phyloP scores from a whole-genome alignment of 2,797 vertebrate species.

The Petrocephalus sullivani region DNA sequence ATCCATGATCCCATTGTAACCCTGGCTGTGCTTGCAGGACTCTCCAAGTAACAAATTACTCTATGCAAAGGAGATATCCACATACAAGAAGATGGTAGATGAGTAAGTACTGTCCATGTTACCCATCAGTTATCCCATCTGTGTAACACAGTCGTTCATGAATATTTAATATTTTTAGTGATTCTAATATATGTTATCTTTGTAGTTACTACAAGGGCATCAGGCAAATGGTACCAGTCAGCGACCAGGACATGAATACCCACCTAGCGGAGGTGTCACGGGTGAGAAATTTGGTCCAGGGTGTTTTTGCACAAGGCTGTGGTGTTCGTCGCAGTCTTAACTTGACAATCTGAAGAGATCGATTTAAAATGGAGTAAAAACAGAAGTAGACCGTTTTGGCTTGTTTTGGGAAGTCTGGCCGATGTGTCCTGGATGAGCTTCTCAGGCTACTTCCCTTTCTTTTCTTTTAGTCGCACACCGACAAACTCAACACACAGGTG shows the following conservation, averaged over 20 bases:
- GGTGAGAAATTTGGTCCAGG: constrained; percentile 62
- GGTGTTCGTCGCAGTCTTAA: background rate
- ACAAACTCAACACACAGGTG: constrained; percentile 88
- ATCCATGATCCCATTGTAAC: background rate
- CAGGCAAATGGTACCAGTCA: constrained; percentile 91
- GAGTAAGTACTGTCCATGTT: constrained; percentile 73
- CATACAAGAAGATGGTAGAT: constrained; percentile 98
- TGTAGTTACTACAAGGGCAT: constrained; percentile 92
- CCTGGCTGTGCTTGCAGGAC: constrained; percentile 66
- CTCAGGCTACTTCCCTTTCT: background rate
- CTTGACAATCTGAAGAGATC: background rate
- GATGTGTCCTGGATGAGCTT: background rate
- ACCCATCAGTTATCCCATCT: background rate
- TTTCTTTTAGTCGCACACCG: constrained; percentile 77
- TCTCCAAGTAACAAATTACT: constrained; percentile 98
- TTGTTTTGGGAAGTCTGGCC: background rate
- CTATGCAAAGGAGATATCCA: constrained; percentile 97
- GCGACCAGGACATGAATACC: constrained; percentile 99
- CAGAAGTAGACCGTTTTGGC: background rate
- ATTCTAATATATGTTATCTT: background rate
- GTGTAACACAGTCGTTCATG: background rate
- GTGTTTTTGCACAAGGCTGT: background rate
- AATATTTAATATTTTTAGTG: background rate
- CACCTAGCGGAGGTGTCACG: constrained; percentile 96
- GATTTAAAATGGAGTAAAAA: background rate